phyloP scores from a whole-genome alignment of 2,797 vertebrate genomes.

The Oryzias sinensis region DNA sequence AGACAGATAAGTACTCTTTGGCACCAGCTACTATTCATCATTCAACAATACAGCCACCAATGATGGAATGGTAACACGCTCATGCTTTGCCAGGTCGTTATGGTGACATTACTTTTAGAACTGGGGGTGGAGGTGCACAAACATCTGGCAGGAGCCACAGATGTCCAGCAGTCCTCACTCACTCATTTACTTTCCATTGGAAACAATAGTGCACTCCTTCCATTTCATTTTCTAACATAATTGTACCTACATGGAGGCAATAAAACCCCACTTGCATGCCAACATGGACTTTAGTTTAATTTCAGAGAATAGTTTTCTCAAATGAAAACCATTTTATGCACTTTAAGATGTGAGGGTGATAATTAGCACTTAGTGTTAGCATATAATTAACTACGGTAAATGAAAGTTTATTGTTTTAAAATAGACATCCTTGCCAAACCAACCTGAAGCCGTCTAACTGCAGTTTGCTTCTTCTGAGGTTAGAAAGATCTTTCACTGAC shows the following conservation, averaged over 20 bases:
- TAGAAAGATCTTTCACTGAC: too few relatives aligned
- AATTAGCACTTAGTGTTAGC: not conserved
- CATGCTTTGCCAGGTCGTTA: not conserved
- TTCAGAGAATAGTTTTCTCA: not conserved
- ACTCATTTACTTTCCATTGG: not conserved
- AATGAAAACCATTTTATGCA: not conserved
- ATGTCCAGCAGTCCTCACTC: not conserved
- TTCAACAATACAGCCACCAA: slow-evolving; percentile 17
- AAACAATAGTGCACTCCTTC: not conserved
- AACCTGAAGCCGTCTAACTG: too few relatives aligned
- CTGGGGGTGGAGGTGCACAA: slow-evolving; percentile 3
- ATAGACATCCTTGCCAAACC: too few relatives aligned
- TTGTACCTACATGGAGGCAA: too few relatives aligned
- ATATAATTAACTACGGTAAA: too few relatives aligned
- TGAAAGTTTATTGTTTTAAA: too few relatives aligned
- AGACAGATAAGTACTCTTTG: slow-evolving; percentile 34
- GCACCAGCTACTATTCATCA: slow-evolving; percentile 40
- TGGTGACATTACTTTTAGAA: slow-evolving; percentile 6
- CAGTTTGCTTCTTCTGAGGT: too few relatives aligned
- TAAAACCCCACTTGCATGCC: too few relatives aligned
- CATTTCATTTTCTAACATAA: not conserved
- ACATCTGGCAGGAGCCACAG: slow-evolving; percentile 9
- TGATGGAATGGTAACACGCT: slow-evolving; percentile 29
- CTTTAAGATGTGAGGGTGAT: not conserved
- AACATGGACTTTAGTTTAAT: not conserved